Percentiles rank a stretch among this genome's conserved stretches.
Evolutionary conservation across 1,140 invertebrate species (phyloP).

Genomic region (Vollenhovia emeryi): DNA sequence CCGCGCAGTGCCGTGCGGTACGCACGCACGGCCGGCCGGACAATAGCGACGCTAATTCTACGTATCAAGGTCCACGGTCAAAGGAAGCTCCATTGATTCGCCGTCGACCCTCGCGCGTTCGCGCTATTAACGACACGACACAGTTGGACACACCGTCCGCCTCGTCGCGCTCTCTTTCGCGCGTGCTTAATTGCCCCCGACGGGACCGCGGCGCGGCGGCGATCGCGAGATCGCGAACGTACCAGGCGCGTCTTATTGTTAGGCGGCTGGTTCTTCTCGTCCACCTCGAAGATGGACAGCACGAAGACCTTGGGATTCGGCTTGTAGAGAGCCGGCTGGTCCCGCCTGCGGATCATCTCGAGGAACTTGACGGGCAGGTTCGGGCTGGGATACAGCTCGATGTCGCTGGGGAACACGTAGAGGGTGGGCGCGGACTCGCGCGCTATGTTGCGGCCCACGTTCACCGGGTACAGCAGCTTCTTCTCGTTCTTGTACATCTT

Average conservation of each 20-base stretch:
- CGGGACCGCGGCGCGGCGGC: background rate
- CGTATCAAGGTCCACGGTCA: conserved; percentile 72
- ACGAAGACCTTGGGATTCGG: conserved; percentile 92
- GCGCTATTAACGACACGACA: conserved; percentile 51
- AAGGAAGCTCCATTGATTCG: conserved; percentile 72
- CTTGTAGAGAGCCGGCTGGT: conserved; percentile 88
- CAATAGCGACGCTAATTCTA: conserved; percentile 59
- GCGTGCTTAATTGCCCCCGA: conserved; percentile 45
- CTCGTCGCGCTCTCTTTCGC: conserved; percentile 42
- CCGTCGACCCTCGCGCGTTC: conserved; percentile 61
- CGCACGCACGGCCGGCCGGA: background rate
- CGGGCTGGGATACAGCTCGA: conserved; percentile 95
- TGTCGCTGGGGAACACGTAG: conserved; percentile 94
- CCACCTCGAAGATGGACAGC: conserved; percentile 93
- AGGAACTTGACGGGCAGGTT: conserved; percentile 91
- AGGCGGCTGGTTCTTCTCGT: conserved; percentile 89
- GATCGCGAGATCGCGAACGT: conserved; percentile 36
- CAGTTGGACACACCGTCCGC: conserved; percentile 25
- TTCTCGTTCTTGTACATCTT: conserved; percentile 92
- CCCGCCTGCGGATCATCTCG: conserved; percentile 91
- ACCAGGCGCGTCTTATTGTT: conserved; percentile 90
- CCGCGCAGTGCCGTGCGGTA: conserved; percentile 9
- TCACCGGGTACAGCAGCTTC: conserved; percentile 94
- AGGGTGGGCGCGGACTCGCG: conserved; percentile 93
- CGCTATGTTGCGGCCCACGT: conserved; percentile 94